Base-by-base conservation (phyloP, 2,888 invertebrate species). In the Latheticus oryzae region DNA sequence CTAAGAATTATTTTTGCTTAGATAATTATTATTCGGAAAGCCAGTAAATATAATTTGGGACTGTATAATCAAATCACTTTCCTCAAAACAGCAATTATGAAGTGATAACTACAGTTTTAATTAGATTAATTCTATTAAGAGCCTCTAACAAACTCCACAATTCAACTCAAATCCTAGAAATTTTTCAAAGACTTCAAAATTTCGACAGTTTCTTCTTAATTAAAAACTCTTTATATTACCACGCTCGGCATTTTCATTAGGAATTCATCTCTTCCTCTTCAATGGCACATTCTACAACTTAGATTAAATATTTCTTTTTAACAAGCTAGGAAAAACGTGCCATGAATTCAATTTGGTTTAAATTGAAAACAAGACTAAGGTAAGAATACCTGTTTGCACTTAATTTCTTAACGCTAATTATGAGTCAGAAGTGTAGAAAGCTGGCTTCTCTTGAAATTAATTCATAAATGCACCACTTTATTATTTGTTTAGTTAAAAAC, bases 271-370 rank as follows among this genome's bases (percentile, higher is more conserved):
- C 50, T 48, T 50, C 33, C 35, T 9, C 40, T 21, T 50, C 35
- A 50, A 56, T 56, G 38, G 30, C 15, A 48, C 55, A 30, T 30
- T 56, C 24, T 42, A 21, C 19, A 48, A 50, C 50, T 56, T 56
- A 33, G 50, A 56, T 56, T 50, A 56, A 56, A 56, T 56, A 56
- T 56, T 56, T 56, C 50, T 56, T 56, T 56, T 42, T 50, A 50
- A 33, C 56, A 50, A 56, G 56, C 28, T 56, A 11, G 32, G 16
- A 48, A 35, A 42, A 40, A 50, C 50, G 56, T 48, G 56, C 26
- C 33, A 23, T 24, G 56, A 38, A 56, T 50, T 56, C 42, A 47
- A 47, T 47, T 52, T 32, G 7, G 17, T 9, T 3, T 23, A 19
- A 52, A 52, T 50, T 37, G 37, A 50, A 50, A 50, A 28, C 26